Percentiles rank a stretch among this genome's conserved stretches.
phyloP scores from a whole-genome alignment of 1,140 invertebrate genomes.

The Nebria ingens region DNA sequence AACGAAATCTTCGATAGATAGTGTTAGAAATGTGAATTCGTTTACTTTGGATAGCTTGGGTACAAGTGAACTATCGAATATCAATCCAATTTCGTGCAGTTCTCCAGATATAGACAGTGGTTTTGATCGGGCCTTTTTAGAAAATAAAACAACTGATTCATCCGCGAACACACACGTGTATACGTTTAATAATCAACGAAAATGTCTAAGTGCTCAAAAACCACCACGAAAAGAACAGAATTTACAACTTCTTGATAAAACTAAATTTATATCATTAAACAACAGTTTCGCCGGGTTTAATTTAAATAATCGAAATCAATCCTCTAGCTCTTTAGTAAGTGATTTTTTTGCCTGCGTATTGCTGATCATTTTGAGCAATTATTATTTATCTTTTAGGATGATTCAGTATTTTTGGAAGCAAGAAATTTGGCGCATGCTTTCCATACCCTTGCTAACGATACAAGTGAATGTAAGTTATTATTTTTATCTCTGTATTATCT shows the following conservation, averaged over 20 bases:
- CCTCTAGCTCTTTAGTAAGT: not conserved
- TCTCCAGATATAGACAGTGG: not conserved
- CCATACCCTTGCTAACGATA: not conserved
- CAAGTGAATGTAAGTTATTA: not conserved
- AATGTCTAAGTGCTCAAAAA: not conserved
- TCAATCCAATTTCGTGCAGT: not conserved
- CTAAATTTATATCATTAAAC: too few species aligned
- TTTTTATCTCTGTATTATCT: not conserved
- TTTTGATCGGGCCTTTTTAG: not conserved
- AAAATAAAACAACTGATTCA: not conserved
- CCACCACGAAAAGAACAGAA: not conserved
- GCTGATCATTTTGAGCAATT: not conserved
- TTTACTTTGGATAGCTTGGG: not conserved
- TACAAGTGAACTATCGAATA: not conserved
- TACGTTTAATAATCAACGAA: not conserved
- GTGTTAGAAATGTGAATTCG: not conserved
- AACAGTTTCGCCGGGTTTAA: not conserved
- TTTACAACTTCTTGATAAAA: too few species aligned
- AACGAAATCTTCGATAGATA: not conserved
- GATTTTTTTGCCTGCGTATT: not conserved
- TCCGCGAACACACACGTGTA: not conserved
- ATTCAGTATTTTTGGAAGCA: conserved; percentile 2
- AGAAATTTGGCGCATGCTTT: not conserved
- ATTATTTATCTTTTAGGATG: conserved; percentile 1
- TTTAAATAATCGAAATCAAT: not conserved